Evolutionary conservation across 1,140 invertebrate species (phyloP).

Genomic region (Radopholus similis): DNA sequence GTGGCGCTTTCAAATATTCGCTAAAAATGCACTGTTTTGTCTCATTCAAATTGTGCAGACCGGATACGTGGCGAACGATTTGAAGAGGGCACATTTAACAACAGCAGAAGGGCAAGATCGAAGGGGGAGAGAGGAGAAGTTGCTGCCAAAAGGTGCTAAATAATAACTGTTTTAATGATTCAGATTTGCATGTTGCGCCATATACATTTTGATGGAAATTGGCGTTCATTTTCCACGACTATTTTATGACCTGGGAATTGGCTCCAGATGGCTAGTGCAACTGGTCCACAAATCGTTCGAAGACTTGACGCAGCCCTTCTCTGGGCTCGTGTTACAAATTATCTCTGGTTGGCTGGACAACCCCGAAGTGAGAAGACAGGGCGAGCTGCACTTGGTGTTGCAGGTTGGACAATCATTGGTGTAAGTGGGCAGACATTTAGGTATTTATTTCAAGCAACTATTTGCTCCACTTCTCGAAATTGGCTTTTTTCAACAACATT

Average conservation of each 20-base stretch:
- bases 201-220: neutral
- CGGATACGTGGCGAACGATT: neutral
- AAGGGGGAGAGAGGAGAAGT: no score
- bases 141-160: neutral
- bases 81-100: no score
- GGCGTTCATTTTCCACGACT: neutral
- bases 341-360: neutral
- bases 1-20: neutral
- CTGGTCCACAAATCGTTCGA: slow-evolving; percentile 1
- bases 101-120: no score
- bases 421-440: neutral
- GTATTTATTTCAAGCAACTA: neutral
- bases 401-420: no score
- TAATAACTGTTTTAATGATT: neutral
- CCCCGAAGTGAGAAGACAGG: neutral
- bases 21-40: neutral
- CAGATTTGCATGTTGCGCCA: neutral
- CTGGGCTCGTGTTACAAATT: neutral
- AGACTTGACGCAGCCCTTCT: neutral
- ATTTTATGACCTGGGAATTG: neutral
- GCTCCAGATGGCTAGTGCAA: neutral
- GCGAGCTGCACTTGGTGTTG: neutral
- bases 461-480: neutral
- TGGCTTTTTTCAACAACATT: no score
- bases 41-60: neutral